Evolutionary conservation across 2,113 vertebrate species (phyloP), one percentile per base, ranked within the genome.

Genomic region (Osmerus eperlanus): DNA sequence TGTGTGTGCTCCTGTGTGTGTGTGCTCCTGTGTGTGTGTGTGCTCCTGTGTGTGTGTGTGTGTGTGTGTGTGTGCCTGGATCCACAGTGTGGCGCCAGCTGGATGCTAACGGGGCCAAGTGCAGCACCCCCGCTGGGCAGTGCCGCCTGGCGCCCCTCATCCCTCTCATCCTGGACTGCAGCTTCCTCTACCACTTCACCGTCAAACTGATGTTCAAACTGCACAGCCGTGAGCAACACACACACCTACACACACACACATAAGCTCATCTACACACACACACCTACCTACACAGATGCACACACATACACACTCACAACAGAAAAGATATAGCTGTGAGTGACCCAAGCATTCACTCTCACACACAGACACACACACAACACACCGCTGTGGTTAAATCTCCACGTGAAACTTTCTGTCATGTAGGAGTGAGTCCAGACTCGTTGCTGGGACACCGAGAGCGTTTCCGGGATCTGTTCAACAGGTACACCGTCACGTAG

Each of bases 101-200:
- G 68, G 97, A 97, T 72, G 93, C 95, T 0, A 94, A 95, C n/a
- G 94, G 94, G 0, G 95, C 95, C 0, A 93, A 96, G 77, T 96
- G 96, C 0, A 93, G 94, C 60, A 96, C 96, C 74, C 86, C 92
- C 0, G 94, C 96, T 0, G 96, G 97, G 18, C 95, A 97, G 86
- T 99, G 97, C 81, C 91, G 97, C 51, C 92, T 99, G 87, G 93
- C 96, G 0, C 97, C 97, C 0, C 94, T 99, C 82, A 97, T 99
- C 71, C 96, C 95, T 55, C 93, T 98, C 80, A 93, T 98, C 71
- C 96, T 95, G 88, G 97, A 99, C 93, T 96, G 95, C 89, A 97
- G 96, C 83, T 95, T 93, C 60, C 95, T 99, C 51, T 99, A 98
- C 88, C 95, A 99, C 91, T 97, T 97, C 86, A 87, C 93, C 0